Conservation (phyloP, 2,113 vertebrate genomes). For the Melanerpes formicivorus region DNA sequence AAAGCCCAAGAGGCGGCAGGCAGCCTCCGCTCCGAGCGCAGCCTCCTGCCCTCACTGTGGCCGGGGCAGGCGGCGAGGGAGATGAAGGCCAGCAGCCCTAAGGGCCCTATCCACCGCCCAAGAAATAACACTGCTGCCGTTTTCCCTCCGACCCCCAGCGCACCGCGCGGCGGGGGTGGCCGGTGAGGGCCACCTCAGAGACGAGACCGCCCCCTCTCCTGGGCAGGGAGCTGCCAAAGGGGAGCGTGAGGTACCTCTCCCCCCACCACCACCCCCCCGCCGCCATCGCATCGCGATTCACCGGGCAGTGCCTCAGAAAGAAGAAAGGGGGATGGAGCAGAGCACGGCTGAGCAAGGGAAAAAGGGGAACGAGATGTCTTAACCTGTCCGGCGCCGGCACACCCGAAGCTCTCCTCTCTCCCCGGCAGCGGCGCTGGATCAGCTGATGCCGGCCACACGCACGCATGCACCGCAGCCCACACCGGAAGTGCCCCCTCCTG, state of each 20-base stretch:
- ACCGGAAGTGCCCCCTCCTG: neutral
- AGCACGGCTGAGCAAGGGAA: rapidly evolving
- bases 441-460: neutral
- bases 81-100: neutral
- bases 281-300: neutral
- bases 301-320: neutral
- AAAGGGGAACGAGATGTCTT: neutral
- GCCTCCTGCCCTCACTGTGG: neutral
- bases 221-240: neutral
- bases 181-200: too few species aligned
- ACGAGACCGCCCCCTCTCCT: too few species aligned
- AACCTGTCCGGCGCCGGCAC: neutral
- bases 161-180: neutral
- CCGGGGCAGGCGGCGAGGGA: neutral
- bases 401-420: neutral
- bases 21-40: neutral
- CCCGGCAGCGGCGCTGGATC: neutral
- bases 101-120: neutral
- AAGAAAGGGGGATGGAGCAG: rapidly evolving
- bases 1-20: too few species aligned
- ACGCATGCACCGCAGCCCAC: neutral
- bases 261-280: neutral
- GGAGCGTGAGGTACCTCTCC: neutral
- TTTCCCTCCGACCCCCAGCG: neutral
- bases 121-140: too few species aligned